These are phyloP conservation scores for Tenualosa ilisha DNA, from an alignment of 2,797 vertebrate species.

Conservation along the genomic window DNA sequence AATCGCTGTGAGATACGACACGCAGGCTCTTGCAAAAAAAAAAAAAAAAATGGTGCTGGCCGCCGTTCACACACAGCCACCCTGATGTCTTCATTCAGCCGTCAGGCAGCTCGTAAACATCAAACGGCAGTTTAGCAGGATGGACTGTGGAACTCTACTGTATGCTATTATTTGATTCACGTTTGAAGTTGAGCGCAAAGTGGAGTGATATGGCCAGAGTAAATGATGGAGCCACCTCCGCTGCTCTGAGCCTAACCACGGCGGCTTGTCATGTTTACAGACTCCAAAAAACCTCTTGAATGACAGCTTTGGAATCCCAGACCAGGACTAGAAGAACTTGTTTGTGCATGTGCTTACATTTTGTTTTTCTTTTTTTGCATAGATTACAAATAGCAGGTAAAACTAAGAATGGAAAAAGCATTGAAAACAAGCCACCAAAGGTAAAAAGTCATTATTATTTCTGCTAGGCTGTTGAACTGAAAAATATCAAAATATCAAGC, in stretches of 20 bases:
- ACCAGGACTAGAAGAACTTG: not conserved
- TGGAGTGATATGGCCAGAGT: not conserved
- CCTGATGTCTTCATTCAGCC: constrained; percentile 24
- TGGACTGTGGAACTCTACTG: constrained; percentile 1
- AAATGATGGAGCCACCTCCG: not conserved
- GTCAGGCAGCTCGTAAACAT: constrained; percentile 15
- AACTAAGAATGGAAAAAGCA: not conserved
- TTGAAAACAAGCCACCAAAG: not conserved
- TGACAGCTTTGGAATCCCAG: not conserved
- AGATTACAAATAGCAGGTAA: not conserved
- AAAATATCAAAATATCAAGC: not conserved
- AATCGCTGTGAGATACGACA: constrained; percentile 23
- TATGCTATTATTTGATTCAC: constrained; percentile 18
- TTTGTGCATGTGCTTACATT: not conserved
- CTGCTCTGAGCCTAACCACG: not conserved
- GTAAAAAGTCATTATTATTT: not conserved
- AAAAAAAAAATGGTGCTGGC: not conserved
- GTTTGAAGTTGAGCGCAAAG: constrained; percentile 4
- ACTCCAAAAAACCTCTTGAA: not conserved
- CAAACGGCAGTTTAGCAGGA: constrained; percentile 9
- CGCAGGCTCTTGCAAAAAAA: not conserved
- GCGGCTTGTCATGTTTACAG: not conserved
- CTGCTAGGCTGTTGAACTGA: not conserved
- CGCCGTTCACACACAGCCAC: constrained; percentile 14
- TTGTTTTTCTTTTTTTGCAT: not conserved